Conservation (phyloP, 1,140 invertebrate genomes). For the Radopholus similis region DNA sequence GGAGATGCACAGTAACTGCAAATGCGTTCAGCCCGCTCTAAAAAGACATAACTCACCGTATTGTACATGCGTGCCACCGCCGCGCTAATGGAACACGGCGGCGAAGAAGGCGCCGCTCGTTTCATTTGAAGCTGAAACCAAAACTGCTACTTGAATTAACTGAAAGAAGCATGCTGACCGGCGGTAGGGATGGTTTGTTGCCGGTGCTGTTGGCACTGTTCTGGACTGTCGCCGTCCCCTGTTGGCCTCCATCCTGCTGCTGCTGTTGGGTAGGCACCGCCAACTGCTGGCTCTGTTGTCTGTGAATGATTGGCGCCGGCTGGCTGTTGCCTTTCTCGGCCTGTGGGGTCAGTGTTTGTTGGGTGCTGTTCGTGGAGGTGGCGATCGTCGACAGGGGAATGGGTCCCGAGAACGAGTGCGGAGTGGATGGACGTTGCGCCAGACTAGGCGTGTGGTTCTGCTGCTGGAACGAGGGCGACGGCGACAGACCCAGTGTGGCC, state of each 20-base stretch:
- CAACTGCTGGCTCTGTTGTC: too few species aligned
- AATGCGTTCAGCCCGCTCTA: too few species aligned
- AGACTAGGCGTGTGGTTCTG: conserved; percentile 15
- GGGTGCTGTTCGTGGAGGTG: too few species aligned
- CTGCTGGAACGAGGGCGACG: neutral
- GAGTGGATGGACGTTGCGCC: conserved; percentile 17
- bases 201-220: neutral
- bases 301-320: too few species aligned
- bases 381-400: too few species aligned
- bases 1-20: conserved; percentile 22
- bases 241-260: neutral
- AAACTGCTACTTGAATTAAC: neutral
- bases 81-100: conserved; percentile 1
- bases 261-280: too few species aligned
- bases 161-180: neutral
- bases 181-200: neutral
- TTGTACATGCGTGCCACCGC: conserved; percentile 7
- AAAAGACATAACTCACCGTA: too few species aligned
- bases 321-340: too few species aligned
- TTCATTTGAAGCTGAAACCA: neutral
- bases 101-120: conserved; percentile 1
- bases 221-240: neutral
- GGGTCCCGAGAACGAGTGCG: neutral
- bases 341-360: too few species aligned
- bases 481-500: neutral